phyloP scores from a whole-genome alignment of 2,113 vertebrate species.

The Pycnonotus jocosus region DNA sequence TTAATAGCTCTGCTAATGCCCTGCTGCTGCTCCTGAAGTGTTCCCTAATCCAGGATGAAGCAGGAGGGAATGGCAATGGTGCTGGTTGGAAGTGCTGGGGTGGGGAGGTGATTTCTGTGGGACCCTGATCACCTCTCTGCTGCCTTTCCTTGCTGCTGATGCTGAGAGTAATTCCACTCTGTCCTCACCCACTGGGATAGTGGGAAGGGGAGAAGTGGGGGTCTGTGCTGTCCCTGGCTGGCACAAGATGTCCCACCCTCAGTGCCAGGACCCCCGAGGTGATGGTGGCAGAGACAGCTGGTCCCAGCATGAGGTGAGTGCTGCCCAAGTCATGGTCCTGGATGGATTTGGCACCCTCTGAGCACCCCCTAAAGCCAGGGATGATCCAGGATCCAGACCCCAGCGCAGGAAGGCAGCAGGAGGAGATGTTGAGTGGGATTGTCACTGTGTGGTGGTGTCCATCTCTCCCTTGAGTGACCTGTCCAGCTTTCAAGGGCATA shows the following conservation, averaged over 20 bases:
- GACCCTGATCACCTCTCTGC: accelerated
- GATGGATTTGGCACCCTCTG: background rate
- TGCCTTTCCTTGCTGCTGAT: background rate
- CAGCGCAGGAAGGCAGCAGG: accelerated
- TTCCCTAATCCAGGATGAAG: background rate
- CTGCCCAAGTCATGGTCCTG: accelerated
- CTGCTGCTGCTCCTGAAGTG: background rate
- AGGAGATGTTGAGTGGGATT: background rate
- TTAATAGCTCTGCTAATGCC: background rate
- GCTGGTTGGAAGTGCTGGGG: accelerated
- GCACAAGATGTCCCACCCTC: background rate
- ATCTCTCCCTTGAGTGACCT: accelerated
- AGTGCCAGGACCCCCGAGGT: accelerated
- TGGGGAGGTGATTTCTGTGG: background rate
- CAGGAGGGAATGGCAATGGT: background rate
- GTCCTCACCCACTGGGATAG: background rate
- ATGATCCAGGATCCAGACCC: too few relatives aligned
- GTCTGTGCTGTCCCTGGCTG: background rate
- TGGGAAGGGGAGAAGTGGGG: background rate
- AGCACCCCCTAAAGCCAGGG: background rate
- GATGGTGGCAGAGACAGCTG: accelerated
- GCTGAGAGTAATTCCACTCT: background rate
- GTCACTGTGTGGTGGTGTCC: background rate
- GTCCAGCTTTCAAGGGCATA: background rate
- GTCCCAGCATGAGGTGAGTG: background rate